A percentile compares a stretch with the other conserved stretches of the same genome.
Evolutionary conservation across 2,797 vertebrate genomes (phyloP).

Genomic region (Lagorchestes hirsutus): DNA sequence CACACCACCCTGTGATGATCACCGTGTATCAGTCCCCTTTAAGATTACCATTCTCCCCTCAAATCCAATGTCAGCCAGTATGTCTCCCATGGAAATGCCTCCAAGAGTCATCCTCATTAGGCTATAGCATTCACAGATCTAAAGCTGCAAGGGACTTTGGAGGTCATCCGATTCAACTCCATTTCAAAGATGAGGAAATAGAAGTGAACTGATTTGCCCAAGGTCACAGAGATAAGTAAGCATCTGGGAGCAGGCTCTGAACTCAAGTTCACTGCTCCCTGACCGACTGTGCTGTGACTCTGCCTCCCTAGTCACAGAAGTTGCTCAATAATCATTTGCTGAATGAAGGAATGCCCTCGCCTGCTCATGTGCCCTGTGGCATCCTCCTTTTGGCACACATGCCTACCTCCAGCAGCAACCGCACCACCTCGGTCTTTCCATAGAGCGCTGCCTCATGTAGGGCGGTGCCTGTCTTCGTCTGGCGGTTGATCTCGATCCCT

Average conservation of each 20-base stretch:
- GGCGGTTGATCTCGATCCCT: conserved; percentile 96
- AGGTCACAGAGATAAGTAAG: not conserved
- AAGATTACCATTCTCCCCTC: not conserved
- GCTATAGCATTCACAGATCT: not conserved
- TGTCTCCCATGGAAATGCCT: not conserved
- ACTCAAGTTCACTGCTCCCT: not conserved
- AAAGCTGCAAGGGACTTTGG: not conserved
- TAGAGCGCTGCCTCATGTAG: conserved; percentile 95
- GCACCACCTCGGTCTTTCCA: conserved; percentile 96
- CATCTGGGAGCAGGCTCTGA: not conserved
- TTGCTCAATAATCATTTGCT: accelerated
- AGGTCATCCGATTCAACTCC: not conserved
- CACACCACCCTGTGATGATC: conserved; percentile 84
- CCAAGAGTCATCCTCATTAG: not conserved
- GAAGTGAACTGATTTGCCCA: not conserved
- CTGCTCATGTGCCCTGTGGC: not conserved
- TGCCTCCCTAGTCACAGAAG: not conserved
- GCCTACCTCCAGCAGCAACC: conserved; percentile 94
- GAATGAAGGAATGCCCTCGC: not conserved
- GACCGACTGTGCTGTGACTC: accelerated
- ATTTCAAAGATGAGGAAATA: not conserved
- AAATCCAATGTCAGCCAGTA: not conserved
- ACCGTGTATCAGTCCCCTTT: not conserved
- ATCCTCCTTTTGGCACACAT: accelerated
- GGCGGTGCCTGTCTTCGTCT: conserved; percentile 94